These are phyloP conservation scores for Orycteropus afer DNA, from an alignment of 2,113 vertebrate genomes.

Conservation along the genomic window DNA sequence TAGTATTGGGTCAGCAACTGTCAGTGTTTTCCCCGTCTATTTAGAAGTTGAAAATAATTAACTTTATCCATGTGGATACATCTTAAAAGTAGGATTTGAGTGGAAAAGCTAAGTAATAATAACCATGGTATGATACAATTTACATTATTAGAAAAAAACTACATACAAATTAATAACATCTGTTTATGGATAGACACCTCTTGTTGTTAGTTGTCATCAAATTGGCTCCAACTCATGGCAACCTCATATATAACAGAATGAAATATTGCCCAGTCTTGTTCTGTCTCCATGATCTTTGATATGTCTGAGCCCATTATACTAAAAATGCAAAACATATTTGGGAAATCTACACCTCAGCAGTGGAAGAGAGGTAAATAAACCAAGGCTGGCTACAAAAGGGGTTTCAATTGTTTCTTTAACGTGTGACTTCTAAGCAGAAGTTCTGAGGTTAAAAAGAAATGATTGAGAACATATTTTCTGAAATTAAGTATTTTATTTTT, in stretches of 20 bases:
- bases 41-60: conserved; percentile 14
- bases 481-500: background rate
- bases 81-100: background rate
- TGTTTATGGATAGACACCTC: background rate
- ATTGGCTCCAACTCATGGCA: background rate
- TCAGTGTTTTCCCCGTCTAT: background rate
- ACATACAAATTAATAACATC: background rate
- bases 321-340: conserved; percentile 53
- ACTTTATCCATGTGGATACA: background rate
- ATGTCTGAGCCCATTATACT: background rate
- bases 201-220: background rate
- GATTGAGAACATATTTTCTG: conserved; percentile 17
- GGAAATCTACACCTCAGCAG: background rate
- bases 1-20: background rate
- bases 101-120: background rate
- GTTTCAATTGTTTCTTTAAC: conserved; percentile 1
- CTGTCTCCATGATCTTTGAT: background rate
- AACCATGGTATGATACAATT: background rate
- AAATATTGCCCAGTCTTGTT: background rate
- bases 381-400: background rate
- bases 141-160: background rate
- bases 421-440: conserved; percentile 10
- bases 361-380: background rate
- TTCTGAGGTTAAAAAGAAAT: conserved; percentile 54
- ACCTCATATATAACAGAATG: background rate